Base-by-base conservation (phyloP, 2,797 vertebrate genomes). In the Mormyrus hasselquistii region DNA sequence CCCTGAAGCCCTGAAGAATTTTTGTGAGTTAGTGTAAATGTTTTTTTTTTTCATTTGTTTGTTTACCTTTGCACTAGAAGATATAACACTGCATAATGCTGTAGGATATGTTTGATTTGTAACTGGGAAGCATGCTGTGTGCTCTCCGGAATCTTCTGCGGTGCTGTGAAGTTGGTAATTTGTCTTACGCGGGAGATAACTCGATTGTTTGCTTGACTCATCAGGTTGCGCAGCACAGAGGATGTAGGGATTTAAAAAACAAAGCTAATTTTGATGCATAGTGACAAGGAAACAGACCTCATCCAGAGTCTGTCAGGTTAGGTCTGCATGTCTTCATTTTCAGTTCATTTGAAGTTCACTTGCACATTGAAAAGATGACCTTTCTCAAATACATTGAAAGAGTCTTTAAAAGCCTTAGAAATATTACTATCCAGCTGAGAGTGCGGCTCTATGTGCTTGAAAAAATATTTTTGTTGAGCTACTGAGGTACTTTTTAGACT, bases 231-330 rank as follows among this genome's bases (percentile, higher is more conserved):
- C 22, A 19, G 38, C 5, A 41, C 38, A 79, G 73, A 44, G 73
- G 73, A 16, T 79, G 73, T n/a, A 79, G 73, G 73, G 38, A 79
- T 79, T 44, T 41, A 79, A 79, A 79, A 76, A 79, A 44, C 73
- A n/a, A 79, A 79, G 38, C 73, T 44, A 79, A 79, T 79, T 41
- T 44, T 79, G 73, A 79, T 79, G 73, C 6, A 16, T 79, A 79
- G 73, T 44, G 73, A 79, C 38, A 44, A 38, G 38, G 38, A 79
- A 79, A 79, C 38, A 16, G 73, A 79, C 38, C 73, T 41, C 38
- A 79, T 41, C 73, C 73, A 79, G 73, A 44, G 73, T 79, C 73
- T 79, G 73, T 79, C 38, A 79, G 73, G 73, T 44, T 84, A 84
- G 16, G 82, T 84, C 19, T 84, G n/a, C 8, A n/a, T 25, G 47